phyloP scores from a whole-genome alignment of 2,888 invertebrate species.

The Listrodromus nycthemerus region DNA sequence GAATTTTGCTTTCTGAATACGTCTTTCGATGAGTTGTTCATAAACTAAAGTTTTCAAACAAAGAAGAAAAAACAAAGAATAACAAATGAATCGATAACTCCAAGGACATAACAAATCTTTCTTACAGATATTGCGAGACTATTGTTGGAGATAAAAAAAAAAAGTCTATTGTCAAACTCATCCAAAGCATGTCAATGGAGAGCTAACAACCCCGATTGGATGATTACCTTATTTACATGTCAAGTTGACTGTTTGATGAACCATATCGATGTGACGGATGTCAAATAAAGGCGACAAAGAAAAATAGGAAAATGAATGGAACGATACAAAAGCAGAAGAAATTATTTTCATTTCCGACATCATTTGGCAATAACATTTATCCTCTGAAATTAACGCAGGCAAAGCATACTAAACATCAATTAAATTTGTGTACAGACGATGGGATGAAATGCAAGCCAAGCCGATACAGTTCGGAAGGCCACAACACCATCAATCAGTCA shows the following conservation, averaged over 20 bases:
- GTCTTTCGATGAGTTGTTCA: no score
- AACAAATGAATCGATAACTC: not conserved
- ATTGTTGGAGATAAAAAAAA: not conserved
- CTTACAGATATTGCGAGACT: not conserved
- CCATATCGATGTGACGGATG: not conserved
- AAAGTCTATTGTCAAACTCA: not conserved
- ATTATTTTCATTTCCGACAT: not conserved
- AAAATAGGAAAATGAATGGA: not conserved
- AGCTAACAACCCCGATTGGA: slow-evolving; percentile 8
- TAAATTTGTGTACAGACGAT: no score
- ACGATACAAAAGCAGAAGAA: not conserved
- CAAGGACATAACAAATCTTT: not conserved
- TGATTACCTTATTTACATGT: slow-evolving; percentile 2
- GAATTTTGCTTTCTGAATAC: not conserved
- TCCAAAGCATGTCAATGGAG: not conserved
- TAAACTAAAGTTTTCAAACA: no score
- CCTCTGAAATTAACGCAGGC: no score
- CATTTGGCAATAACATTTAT: not conserved
- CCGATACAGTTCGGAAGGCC: no score
- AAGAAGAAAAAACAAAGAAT: no score
- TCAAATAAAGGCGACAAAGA: not conserved
- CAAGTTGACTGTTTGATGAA: slow-evolving; percentile 24
- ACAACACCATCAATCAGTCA: no score
- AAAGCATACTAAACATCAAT: no score
- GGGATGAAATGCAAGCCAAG: no score